These are phyloP conservation scores for Aphis craccivora DNA, from an alignment of 1,140 invertebrate species.

Conservation along the genomic window DNA sequence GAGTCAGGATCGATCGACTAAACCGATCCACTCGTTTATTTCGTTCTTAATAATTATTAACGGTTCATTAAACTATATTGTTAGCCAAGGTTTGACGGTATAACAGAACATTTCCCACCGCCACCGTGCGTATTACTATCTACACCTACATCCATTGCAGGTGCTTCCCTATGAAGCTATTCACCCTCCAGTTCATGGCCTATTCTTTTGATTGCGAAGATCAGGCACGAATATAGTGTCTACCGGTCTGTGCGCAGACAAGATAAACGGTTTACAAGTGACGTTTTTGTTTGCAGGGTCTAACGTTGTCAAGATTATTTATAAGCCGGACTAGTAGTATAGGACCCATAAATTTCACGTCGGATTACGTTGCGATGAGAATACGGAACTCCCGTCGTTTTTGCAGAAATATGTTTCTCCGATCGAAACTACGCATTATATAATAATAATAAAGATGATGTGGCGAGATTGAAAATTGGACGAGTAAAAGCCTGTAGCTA, in stretches of 20 bases:
- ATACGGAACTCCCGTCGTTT: background rate
- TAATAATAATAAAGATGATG: background rate
- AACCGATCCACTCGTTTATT: background rate
- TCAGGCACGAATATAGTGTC: background rate
- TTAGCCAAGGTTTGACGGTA: background rate
- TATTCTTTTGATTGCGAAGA: background rate
- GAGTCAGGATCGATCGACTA: background rate
- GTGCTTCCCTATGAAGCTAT: background rate
- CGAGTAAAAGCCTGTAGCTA: background rate
- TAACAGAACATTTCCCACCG: too few species aligned
- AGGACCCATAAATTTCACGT: slow-evolving; percentile 3
- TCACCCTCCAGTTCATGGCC: background rate
- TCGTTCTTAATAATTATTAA: background rate
- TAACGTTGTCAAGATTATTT: background rate
- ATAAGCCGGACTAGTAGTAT: background rate
- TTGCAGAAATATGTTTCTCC: background rate
- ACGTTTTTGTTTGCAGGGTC: background rate
- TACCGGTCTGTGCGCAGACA: background rate
- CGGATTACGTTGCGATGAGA: background rate
- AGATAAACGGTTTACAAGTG: background rate
- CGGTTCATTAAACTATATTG: background rate
- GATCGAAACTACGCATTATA: background rate
- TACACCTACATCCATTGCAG: background rate
- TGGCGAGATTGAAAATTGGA: background rate
- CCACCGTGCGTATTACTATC: background rate